Conservation (phyloP, 2,888 invertebrate species). For the Drosophila pseudotakahashii region DNA sequence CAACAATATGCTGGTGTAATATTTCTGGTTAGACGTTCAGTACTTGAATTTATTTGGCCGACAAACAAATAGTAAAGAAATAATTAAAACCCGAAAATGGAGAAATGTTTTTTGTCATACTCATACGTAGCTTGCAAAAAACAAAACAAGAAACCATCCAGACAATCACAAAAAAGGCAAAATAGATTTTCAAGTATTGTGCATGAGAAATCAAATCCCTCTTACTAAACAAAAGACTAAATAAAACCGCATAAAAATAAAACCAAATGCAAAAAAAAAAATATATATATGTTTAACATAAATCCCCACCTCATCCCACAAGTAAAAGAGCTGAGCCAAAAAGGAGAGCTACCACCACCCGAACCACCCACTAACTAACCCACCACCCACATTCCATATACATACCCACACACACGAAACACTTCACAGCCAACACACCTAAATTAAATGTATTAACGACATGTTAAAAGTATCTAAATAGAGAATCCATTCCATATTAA, state of each 20-base stretch:
- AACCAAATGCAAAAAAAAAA: conserved; percentile 51
- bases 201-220: conserved; percentile 84
- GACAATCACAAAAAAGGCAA: conserved; percentile 62
- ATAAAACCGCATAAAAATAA: conserved; percentile 69
- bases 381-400: conserved; percentile 42
- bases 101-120: conserved; percentile 51
- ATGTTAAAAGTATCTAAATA: conserved; percentile 27
- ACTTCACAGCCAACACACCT: conserved; percentile 26
- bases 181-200: conserved; percentile 83
- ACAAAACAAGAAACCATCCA: conserved; percentile 35
- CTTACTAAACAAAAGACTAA: conserved; percentile 77
- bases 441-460: conserved; percentile 42
- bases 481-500: conserved; percentile 30
- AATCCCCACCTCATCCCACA: conserved; percentile 42
- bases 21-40: conserved; percentile 83
- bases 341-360: neutral
- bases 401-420: conserved; percentile 34
- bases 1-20: conserved; percentile 84
- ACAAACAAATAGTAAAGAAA: conserved; percentile 26
- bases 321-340: conserved; percentile 10
- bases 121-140: conserved; percentile 55
- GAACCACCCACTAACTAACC: conserved; percentile 17
- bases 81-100: conserved; percentile 21
- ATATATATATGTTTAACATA: conserved; percentile 31
- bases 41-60: conserved; percentile 83